A percentile compares a stretch with the other conserved stretches of the same genome.
phyloP scores from a whole-genome alignment of 2,113 vertebrate genomes.

The Gymnarchus niloticus region DNA sequence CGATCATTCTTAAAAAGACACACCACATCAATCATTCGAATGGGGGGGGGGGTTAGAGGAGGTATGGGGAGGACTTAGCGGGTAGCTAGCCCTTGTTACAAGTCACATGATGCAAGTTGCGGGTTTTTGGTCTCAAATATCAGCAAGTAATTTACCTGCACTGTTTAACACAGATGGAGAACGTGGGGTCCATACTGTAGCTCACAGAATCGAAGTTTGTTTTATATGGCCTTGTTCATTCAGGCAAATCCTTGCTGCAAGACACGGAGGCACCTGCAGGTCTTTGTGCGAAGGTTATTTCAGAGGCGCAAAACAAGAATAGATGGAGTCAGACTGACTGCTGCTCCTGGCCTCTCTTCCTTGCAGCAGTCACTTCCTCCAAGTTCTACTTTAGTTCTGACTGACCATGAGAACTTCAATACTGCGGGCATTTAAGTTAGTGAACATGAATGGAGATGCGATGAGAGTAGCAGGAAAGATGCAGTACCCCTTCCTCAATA shows the following conservation, averaged over 20 bases:
- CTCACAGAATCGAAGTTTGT: neutral
- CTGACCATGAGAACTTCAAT: neutral
- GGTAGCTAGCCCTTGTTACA: conserved; percentile 10
- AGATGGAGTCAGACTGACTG: neutral
- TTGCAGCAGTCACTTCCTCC: neutral
- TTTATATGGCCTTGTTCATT: conserved; percentile 14
- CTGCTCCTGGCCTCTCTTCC: neutral
- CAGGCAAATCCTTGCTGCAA: neutral
- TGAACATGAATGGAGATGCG: conserved; percentile 32
- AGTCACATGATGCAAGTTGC: conserved; percentile 21
- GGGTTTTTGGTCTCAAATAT: neutral
- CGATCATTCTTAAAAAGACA: neutral
- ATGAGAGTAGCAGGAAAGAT: conserved; percentile 37
- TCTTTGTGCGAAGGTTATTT: neutral
- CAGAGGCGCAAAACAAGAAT: neutral
- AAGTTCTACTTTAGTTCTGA: neutral
- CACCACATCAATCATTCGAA: neutral
- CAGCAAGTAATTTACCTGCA: neutral
- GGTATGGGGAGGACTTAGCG: neutral
- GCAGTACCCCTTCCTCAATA: conserved; percentile 57
- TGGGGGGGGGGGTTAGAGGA: neutral
- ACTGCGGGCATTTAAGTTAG: conserved; percentile 22
- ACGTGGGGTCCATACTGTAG: neutral
- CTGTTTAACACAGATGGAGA: neutral
- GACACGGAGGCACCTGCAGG: neutral